Evolutionary conservation across 1,140 invertebrate species (phyloP).

Genomic region (Diabrotica virgifera): DNA sequence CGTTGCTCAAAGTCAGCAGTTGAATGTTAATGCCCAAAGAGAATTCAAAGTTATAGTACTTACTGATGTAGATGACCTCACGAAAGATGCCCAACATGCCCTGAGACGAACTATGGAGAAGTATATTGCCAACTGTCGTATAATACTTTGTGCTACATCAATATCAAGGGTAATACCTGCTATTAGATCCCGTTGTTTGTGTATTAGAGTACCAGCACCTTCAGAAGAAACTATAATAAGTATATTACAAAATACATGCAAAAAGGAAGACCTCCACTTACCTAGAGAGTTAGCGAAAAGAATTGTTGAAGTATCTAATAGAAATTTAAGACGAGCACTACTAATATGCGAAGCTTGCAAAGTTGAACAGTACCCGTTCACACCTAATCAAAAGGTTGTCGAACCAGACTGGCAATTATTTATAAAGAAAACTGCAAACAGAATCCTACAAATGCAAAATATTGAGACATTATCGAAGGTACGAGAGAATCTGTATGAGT

Average conservation of each 20-base stretch:
- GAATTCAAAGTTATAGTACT: conserved; percentile 97
- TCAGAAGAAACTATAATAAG: conserved; percentile 70
- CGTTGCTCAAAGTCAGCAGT: conserved; percentile 92
- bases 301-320: conserved; percentile 76
- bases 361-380: conserved; percentile 89
- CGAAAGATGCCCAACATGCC: conserved; percentile 97
- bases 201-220: conserved; percentile 87
- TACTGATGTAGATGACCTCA: conserved; percentile 94
- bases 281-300: conserved; percentile 74
- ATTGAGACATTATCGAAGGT: conserved; percentile 82
- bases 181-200: conserved; percentile 90
- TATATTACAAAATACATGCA: conserved; percentile 69
- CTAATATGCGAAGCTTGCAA: conserved; percentile 93
- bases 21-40: conserved; percentile 75
- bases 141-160: conserved; percentile 94
- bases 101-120: conserved; percentile 99
- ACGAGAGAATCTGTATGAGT: conserved; percentile 85
- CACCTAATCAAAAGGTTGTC: conserved; percentile 74
- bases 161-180: conserved; percentile 94
- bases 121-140: conserved; percentile 90
- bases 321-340: conserved; percentile 92
- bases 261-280: conserved; percentile 81
- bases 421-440: conserved; percentile 80
- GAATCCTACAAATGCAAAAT: conserved; percentile 86
- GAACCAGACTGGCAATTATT: conserved; percentile 94